A percentile compares a stretch with the other conserved stretches of the same genome.
Conservation (phyloP, 2,888 invertebrate species). For the Ophion costatus region DNA sequence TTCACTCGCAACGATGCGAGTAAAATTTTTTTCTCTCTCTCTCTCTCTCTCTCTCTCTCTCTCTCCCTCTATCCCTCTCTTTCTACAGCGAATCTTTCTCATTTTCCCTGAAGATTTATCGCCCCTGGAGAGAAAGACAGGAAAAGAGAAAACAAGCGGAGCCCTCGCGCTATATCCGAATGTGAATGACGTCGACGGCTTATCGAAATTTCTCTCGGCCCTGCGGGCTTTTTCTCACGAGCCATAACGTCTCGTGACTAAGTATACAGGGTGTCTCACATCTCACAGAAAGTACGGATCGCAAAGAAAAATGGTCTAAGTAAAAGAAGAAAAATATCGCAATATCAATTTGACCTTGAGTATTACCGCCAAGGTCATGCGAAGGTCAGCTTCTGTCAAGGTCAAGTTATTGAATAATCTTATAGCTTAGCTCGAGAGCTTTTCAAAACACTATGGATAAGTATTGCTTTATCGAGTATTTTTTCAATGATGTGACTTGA, state of each 20-base stretch:
- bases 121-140: conserved; percentile 40
- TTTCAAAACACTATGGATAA: no score
- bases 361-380: no score
- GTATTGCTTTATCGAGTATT: no score
- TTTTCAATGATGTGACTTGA: no score
- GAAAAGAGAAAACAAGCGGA: conserved; percentile 27
- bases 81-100: conserved; percentile 40
- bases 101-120: conserved; percentile 52
- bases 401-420: no score
- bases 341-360: no score
- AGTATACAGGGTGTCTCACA: conserved; percentile 20
- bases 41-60: conserved; percentile 5
- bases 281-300: no score
- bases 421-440: no score
- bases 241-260: conserved; percentile 35
- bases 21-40: conserved; percentile 10
- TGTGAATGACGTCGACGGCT: conserved; percentile 65
- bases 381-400: no score
- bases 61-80: conserved; percentile 35
- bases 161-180: conserved; percentile 64
- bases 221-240: conserved; percentile 33
- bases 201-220: conserved; percentile 57
- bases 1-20: conserved; percentile 32
- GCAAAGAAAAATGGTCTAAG: no score
- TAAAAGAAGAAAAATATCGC: no score